Evolutionary conservation across 2,888 invertebrate genomes (phyloP).

Genomic region (Spialia ferax): DNA sequence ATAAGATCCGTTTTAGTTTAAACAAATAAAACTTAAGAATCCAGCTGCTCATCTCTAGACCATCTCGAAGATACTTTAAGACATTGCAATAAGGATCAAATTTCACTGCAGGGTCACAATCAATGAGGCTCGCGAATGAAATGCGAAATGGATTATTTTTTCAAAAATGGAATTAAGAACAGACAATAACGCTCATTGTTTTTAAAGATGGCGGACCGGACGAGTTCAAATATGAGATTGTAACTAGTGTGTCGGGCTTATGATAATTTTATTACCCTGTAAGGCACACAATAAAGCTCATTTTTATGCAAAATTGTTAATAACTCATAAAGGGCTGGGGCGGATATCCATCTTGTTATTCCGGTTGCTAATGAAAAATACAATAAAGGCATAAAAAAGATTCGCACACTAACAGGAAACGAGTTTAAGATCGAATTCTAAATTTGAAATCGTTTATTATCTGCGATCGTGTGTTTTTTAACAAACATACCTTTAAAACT

Average conservation of each 20-base stretch:
- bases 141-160: constrained; percentile 86
- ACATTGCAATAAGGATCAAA: constrained; percentile 52
- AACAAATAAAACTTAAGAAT: constrained; percentile 61
- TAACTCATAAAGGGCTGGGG: constrained; percentile 37
- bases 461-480: background rate
- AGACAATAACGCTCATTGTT: constrained; percentile 86
- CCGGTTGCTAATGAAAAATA: constrained; percentile 58
- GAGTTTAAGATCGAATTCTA: constrained; percentile 56
- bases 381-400: constrained; percentile 38
- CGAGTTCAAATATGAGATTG: constrained; percentile 79
- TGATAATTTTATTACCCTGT: constrained; percentile 77
- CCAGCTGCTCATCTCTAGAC: constrained; percentile 65
- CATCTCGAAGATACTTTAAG: constrained; percentile 56
- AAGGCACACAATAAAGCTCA: constrained; percentile 58
- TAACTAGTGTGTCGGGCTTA: constrained; percentile 74
- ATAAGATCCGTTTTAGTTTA: constrained; percentile 69
- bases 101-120: constrained; percentile 55
- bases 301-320: constrained; percentile 41
- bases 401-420: constrained; percentile 56
- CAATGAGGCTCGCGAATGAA: constrained; percentile 80
- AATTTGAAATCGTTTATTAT: constrained; percentile 25
- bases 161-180: constrained; percentile 86
- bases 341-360: constrained; percentile 67
- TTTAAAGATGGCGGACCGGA: constrained; percentile 82
- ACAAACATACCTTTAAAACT: constrained; percentile 41